Evolutionary conservation across 1,140 invertebrate species (phyloP).

Genomic region (Brachionus calyciflorus): DNA sequence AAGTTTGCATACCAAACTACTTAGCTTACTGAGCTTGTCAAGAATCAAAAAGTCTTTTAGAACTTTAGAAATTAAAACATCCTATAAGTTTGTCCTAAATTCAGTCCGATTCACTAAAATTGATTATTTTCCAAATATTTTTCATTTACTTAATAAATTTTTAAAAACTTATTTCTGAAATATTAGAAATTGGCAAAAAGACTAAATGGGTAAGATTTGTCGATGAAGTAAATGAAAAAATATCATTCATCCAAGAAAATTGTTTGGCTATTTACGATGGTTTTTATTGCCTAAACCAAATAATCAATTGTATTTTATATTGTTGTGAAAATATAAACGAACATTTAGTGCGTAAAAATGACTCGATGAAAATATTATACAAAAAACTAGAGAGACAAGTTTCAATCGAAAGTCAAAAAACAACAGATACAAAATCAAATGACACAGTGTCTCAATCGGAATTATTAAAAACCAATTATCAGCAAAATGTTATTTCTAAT

Average conservation of each 20-base stretch:
- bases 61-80: no score
- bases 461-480: not conserved
- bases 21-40: no score
- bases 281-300: slow-evolving; percentile 32
- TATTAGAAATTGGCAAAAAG: not conserved
- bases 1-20: no score
- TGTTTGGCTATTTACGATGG: slow-evolving; percentile 13
- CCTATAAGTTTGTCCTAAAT: no score
- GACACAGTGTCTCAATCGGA: not conserved
- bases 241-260: slow-evolving; percentile 8
- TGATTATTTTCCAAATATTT: no score
- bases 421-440: not conserved
- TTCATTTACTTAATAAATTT: not conserved
- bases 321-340: slow-evolving; percentile 40
- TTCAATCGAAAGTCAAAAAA: not conserved
- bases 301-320: slow-evolving; percentile 3
- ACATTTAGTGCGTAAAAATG: not conserved
- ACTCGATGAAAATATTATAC: not conserved
- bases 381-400: not conserved
- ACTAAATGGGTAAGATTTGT: slow-evolving; percentile 43
- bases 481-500: slow-evolving; percentile 38
- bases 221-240: slow-evolving; percentile 40
- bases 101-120: no score
- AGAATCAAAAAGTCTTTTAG: no score
- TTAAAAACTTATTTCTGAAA: not conserved